Percentiles rank a stretch among this genome's conserved stretches.
Conservation (phyloP, 2,797 vertebrate genomes). For the Zalophus californianus region DNA sequence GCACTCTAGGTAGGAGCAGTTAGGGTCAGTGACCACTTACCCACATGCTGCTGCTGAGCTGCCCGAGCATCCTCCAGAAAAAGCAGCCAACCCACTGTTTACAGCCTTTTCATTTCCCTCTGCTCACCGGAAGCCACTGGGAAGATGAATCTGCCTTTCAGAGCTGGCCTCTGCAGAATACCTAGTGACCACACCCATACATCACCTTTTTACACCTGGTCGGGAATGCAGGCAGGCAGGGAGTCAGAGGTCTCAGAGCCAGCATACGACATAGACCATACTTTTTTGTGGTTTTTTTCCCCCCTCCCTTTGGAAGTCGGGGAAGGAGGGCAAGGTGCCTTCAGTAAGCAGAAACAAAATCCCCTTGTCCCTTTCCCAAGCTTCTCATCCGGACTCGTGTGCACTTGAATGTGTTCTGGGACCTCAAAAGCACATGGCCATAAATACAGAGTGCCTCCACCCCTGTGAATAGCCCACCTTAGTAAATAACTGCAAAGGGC, state of each 20-base stretch:
- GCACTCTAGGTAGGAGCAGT: neutral
- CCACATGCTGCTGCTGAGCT: neutral
- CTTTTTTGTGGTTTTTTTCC: neutral
- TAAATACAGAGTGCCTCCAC: neutral
- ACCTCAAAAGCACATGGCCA: neutral
- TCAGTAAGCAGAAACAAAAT: slow-evolving; percentile 14
- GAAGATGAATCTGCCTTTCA: slow-evolving; percentile 61
- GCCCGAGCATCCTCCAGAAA: neutral
- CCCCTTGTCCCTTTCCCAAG: neutral
- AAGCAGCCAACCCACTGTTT: neutral
- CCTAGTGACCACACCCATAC: neutral
- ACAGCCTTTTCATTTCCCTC: neutral
- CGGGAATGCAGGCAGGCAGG: slow-evolving; percentile 38
- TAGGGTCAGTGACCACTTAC: neutral
- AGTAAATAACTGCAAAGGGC: neutral
- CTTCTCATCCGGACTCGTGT: neutral
- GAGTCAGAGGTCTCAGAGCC: neutral
- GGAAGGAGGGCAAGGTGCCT: slow-evolving; percentile 48
- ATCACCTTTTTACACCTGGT: slow-evolving; percentile 29
- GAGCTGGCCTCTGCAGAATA: slow-evolving; percentile 20
- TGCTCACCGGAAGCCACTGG: neutral
- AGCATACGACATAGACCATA: neutral
- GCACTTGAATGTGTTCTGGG: neutral
- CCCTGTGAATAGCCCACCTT: neutral
- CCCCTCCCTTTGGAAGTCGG: neutral